These are phyloP conservation scores for Diadromus collaris DNA, from an alignment of 2,888 invertebrate species.

Conservation along the genomic window DNA sequence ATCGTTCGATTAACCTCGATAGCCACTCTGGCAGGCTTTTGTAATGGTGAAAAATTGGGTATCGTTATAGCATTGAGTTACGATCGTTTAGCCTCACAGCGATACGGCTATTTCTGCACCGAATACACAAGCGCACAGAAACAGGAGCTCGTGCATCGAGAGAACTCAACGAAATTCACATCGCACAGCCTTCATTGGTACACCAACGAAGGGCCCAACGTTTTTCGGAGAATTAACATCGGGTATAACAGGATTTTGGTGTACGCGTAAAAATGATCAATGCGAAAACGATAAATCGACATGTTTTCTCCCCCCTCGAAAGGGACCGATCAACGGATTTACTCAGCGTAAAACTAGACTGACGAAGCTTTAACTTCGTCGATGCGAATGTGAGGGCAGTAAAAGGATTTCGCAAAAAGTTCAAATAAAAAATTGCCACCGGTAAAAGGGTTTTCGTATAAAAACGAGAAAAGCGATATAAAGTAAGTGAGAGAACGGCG, in stretches of 20 bases:
- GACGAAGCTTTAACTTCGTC: background rate
- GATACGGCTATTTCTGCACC: constrained; percentile 3
- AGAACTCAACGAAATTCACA: background rate
- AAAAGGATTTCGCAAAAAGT: background rate
- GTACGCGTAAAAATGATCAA: background rate
- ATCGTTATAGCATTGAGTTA: constrained; percentile 56
- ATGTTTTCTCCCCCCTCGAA: background rate
- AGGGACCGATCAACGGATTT: background rate
- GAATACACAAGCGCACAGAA: background rate
- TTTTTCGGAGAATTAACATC: background rate
- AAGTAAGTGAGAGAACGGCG: background rate
- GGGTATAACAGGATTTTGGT: constrained; percentile 5
- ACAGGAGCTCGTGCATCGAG: background rate
- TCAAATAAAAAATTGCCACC: too few relatives aligned
- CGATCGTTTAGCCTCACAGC: constrained; percentile 40
- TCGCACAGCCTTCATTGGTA: background rate
- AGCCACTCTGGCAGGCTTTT: constrained; percentile 59
- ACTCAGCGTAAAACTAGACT: background rate
- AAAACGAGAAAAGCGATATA: constrained; percentile 23
- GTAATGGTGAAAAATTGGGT: constrained; percentile 58
- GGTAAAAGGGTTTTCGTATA: background rate
- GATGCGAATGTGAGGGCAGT: background rate
- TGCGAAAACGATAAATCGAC: constrained; percentile 1
- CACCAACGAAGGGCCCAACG: background rate
- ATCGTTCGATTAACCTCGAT: constrained; percentile 60